Conservation (phyloP, 2,888 invertebrate genomes). For the Dasysyrphus tricinctus region DNA sequence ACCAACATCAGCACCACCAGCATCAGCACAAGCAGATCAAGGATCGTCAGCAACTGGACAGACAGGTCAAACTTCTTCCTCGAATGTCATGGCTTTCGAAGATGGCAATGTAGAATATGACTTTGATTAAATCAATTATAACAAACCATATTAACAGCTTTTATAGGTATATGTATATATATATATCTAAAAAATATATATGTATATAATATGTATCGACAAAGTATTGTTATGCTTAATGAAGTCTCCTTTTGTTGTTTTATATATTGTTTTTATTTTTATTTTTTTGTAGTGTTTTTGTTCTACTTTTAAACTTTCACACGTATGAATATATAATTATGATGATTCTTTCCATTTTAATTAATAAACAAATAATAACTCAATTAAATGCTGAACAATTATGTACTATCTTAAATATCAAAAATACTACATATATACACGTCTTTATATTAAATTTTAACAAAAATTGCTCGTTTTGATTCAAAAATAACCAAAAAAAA, state of each 20-base stretch:
- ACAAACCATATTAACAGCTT: constrained; percentile 44
- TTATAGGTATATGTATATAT: constrained; percentile 13
- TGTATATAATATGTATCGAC: constrained; percentile 56
- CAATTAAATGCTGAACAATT: constrained; percentile 14
- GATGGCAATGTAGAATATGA: constrained; percentile 82
- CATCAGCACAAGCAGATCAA: constrained; percentile 58
- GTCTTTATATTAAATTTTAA: constrained; percentile 19
- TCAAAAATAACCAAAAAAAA: constrained; percentile 17
- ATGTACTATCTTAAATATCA: constrained; percentile 21
- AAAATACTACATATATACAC: constrained; percentile 16
- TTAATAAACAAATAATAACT: constrained; percentile 6
- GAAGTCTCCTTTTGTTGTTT: constrained; percentile 63
- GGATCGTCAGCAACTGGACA: constrained; percentile 48
- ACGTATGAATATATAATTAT: background rate
- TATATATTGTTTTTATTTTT: constrained; percentile 10
- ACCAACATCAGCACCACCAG: constrained; percentile 72
- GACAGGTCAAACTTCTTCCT: constrained; percentile 76
- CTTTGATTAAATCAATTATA: constrained; percentile 75
- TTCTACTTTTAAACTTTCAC: constrained; percentile 14
- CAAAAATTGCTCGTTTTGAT: constrained; percentile 6
- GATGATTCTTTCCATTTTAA: constrained; percentile 10
- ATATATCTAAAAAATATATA: constrained; percentile 44
- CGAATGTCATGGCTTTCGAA: constrained; percentile 81
- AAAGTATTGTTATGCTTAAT: constrained; percentile 71
- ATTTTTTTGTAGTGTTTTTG: constrained; percentile 18